A percentile compares a stretch with the other conserved stretches of the same genome.
Evolutionary conservation across 1,140 invertebrate species (phyloP).

Genomic region (Orius insidiosus): DNA sequence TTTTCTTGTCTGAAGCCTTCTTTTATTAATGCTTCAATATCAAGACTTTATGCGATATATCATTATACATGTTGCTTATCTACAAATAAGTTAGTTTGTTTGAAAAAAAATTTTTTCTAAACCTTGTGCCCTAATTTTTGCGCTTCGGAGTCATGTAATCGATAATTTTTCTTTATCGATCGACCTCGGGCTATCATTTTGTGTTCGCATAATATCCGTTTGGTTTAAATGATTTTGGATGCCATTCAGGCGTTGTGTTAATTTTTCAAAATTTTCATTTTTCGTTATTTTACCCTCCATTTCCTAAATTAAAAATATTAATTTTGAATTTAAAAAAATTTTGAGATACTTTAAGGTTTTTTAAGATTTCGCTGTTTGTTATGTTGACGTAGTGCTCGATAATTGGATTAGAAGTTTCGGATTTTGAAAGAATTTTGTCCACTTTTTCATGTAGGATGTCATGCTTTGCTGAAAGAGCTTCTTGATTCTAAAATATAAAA

Average conservation of each 20-base stretch:
- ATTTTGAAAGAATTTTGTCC: neutral
- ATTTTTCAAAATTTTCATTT: conserved; percentile 1
- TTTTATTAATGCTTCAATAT: conserved; percentile 29
- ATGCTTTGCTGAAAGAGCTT: neutral
- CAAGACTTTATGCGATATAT: conserved; percentile 33
- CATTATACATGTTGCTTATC: conserved; percentile 36
- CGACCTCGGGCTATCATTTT: conserved; percentile 11
- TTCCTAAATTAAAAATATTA: conserved; percentile 2
- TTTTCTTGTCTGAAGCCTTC: conserved; percentile 32
- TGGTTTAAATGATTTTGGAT: conserved; percentile 7
- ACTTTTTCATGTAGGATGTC: neutral
- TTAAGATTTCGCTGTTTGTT: neutral
- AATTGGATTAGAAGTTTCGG: neutral
- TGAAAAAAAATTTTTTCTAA: neutral
- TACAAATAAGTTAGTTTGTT: conserved; percentile 18
- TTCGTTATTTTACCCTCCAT: conserved; percentile 3
- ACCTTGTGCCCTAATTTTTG: conserved; percentile 15
- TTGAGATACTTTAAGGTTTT: conserved; percentile 3
- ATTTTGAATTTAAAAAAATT: neutral
- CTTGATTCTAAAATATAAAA: conserved; percentile 4
- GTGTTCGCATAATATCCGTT: conserved; percentile 3
- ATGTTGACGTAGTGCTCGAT: neutral
- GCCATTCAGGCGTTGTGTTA: conserved; percentile 4
- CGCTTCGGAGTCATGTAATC: conserved; percentile 7
- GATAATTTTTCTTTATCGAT: conserved; percentile 2